Base-by-base conservation (phyloP, 2,113 vertebrate genomes). In the Crotalus tigris region DNA sequence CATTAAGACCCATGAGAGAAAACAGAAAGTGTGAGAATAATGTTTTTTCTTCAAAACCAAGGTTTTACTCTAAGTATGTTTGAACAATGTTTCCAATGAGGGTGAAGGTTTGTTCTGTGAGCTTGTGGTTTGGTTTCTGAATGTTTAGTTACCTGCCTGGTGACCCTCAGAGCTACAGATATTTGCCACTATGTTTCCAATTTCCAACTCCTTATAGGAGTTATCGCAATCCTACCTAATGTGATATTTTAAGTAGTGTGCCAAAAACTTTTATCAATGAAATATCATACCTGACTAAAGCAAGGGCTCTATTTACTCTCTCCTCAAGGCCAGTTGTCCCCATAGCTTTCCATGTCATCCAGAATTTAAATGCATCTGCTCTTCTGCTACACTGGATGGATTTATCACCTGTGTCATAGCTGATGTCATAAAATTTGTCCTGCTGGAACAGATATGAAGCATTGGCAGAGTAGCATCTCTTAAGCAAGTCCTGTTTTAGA, bases 261-360 rank as follows among this genome's bases (percentile, higher is more conserved):
- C 61, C 12, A 55, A 33, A 90, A 23, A 0, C 29, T 26, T 19
- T 58, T 4, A 59, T 85, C 88, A 51, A 1, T 1, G 12, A 3
- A 55, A 91, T 44, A 23, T 0, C 0, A 15, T 96, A 98, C 98
- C 97, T 98, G 17, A 98, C 97, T 94, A 98, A 96, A 85, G 98
- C 97, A 87, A 98, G 97, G 1, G 98, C 98, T 54, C 98, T 97
- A 90, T 99, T 98, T 12, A 98, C 98, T 96, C 98, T 98, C 55
- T 98, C 97, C 94, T 98, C 98, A 0, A 99, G 98, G 91, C 97
- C 98, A 1, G 46, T 91, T 8, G 97, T 98, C 90, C 98, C 98
- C 95, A 98, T 1, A 0, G 98, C 98, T 93, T 99, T 99, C 98
- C 98, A 98, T 94, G 97, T 98, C 95, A 98, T 97, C 98, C 98